Evolutionary conservation across 2,797 vertebrate species (phyloP).

Genomic region (Nyctalus aviator): DNA sequence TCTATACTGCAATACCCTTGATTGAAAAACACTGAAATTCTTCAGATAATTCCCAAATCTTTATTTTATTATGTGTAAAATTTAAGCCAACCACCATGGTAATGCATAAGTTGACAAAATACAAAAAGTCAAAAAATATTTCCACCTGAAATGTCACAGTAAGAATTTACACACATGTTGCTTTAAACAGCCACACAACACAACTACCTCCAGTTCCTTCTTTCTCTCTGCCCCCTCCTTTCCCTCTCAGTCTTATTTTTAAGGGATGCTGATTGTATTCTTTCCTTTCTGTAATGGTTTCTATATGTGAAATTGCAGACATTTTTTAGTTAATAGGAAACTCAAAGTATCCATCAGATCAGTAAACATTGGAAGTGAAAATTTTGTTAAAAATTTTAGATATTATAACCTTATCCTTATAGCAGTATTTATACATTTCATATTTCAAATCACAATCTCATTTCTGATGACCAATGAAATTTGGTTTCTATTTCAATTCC

Average conservation of each 20-base stretch:
- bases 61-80: conserved; percentile 28
- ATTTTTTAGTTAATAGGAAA: conserved; percentile 31
- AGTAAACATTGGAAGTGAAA: neutral
- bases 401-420: neutral
- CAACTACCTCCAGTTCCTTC: neutral
- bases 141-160: neutral
- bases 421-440: neutral
- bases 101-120: neutral
- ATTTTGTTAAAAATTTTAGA: neutral
- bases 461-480: neutral
- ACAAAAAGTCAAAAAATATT: neutral
- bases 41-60: neutral
- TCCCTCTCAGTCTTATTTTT: neutral
- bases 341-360: neutral
- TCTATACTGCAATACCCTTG: neutral
- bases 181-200: neutral
- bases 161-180: neutral
- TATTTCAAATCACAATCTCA: conserved; percentile 31
- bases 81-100: conserved; percentile 3
- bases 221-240: neutral
- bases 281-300: neutral
- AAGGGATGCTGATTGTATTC: neutral
- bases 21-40: conserved; percentile 3
- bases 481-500: neutral
- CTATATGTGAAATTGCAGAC: neutral